phyloP scores from a whole-genome alignment of 37 sponge, comb jelly and placozoan genomes.

The Cliona cf. orientalis region DNA sequence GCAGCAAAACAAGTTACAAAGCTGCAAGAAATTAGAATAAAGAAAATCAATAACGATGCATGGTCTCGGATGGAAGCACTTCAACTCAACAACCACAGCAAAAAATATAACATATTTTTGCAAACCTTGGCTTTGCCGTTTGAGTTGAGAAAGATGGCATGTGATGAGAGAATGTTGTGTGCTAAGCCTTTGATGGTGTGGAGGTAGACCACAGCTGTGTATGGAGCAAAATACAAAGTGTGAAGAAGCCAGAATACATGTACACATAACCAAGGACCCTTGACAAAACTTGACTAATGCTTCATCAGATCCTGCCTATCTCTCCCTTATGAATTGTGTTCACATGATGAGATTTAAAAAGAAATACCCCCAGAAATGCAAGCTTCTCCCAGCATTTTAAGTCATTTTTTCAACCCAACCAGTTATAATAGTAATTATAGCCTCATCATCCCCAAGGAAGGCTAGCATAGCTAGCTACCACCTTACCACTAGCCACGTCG shows the following conservation, averaged over 20 bases:
- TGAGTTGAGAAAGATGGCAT: constrained; percentile 23
- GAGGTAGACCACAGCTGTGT: constrained; percentile 32
- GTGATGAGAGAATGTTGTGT: constrained; percentile 35
- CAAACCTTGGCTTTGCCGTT: constrained; percentile 30
- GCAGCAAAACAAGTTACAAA: constrained; percentile 34
- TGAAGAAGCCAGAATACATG: too few relatives aligned
- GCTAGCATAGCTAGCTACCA: not conserved
- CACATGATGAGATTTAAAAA: too few relatives aligned
- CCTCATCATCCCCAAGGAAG: too few relatives aligned
- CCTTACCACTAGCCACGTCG: constrained; percentile 28
- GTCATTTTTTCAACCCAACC: too few relatives aligned
- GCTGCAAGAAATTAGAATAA: constrained; percentile 4
- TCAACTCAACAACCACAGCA: not conserved
- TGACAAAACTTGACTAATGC: too few relatives aligned
- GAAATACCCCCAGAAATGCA: too few relatives aligned
- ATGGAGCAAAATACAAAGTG: not conserved
- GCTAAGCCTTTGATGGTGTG: constrained; percentile 21
- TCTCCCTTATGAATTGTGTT: too few relatives aligned
- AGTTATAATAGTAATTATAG: too few relatives aligned
- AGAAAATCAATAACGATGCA: too few relatives aligned
- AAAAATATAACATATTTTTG: not conserved
- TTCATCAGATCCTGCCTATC: too few relatives aligned
- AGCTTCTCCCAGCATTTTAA: too few relatives aligned
- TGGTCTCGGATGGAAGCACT: not conserved
- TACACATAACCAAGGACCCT: too few relatives aligned